Evolutionary conservation across 1,140 invertebrate species (phyloP), one percentile per base, ranked within the genome.

Genomic region (Uloborus diversus): DNA sequence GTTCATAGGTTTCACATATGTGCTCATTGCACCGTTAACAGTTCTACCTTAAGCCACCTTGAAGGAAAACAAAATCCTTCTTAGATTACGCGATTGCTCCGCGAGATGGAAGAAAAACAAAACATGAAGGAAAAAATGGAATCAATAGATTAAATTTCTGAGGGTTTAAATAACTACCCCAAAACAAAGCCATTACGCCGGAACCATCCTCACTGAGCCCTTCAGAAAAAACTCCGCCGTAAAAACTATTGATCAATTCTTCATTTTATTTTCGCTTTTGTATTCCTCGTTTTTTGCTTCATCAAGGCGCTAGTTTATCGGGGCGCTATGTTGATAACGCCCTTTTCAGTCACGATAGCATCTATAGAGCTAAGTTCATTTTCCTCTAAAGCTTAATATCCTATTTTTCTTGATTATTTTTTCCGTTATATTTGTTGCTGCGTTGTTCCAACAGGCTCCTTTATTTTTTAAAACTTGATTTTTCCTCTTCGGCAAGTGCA

Each of bases 81-180:
- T n/a, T n/a, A n/a, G n/a, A n/a, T n/a, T n/a, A n/a, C n/a, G n/a
- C n/a, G n/a, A n/a, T n/a, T n/a, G n/a, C n/a, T n/a, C n/a, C n/a
- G n/a, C n/a, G n/a, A n/a, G n/a, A n/a, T n/a, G n/a, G n/a, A n/a
- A n/a, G 37, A 2, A 42, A 42, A 42, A 42, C 17, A 42, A 42
- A 42, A 42, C 37, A 42, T 13, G 17, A 42, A 13, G 5, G 33
- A 71, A 71, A 35, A n/a, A 59, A 11, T 28, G 27, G 42, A 71
- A 71, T 71, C 69, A 42, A 71, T 71, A 56, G 69, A 59, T 71
- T 71, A 71, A 71, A 37, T 71, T 71, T 42, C 69, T 28, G 23
- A 4, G 9, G 37, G 37, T 42, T 42, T 42, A 13, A 51, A 27
- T 27, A 25, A n/a, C 28, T 27, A 28, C 20, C 3, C n/a, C 23